Base-by-base conservation (phyloP, 2,888 invertebrate genomes). In the Tillus elongatus region DNA sequence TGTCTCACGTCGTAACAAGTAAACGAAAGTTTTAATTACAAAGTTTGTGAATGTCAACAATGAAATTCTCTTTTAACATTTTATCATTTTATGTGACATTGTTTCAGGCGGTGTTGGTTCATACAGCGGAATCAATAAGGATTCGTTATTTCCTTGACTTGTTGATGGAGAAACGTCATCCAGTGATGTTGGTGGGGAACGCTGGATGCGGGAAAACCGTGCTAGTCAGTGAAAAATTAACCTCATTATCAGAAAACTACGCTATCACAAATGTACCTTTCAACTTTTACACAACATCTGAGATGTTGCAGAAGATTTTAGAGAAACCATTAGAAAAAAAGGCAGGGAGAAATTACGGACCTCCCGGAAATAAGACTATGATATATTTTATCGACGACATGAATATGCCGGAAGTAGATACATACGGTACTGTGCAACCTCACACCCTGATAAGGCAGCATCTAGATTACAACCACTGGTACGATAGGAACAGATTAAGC, bases 281-380 rank as follows among this genome's bases (percentile, higher is more conserved):
- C 61, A 96, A 96, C 65, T 96, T 90, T 62, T 96, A 95, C 65
- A 95, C 95, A 1, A 81, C 89, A 1, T 92, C 93, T 8, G 88
- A 91, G 64, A 90, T 91, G 88, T 66, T 92, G 28, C 91, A 92
- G 60, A 87, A 89, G 60, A 84, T 93, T 35, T 66, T 96, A 37
- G 96, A 96, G 61, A 92, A 90, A 59, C 90, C 93, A 3, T 63
- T 96, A 40, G 96, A 96, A 63, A 96, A 96, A 69, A 96, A 96
- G 64, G 95, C 95, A 6, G 88, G 90, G 4, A 73, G 92, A 45
- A 95, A 93, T 67, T 96, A 84, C 56, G 96, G 93, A 0, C 96
- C 96, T 9, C 93, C 93, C 0, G 93, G 95, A 9, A 92, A 82
- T 54, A 92, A 93, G 66, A 87, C 85, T 0, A 70, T 96, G 28